Conservation (phyloP, 2,888 invertebrate species). For the Zaprionus bogoriensis region DNA sequence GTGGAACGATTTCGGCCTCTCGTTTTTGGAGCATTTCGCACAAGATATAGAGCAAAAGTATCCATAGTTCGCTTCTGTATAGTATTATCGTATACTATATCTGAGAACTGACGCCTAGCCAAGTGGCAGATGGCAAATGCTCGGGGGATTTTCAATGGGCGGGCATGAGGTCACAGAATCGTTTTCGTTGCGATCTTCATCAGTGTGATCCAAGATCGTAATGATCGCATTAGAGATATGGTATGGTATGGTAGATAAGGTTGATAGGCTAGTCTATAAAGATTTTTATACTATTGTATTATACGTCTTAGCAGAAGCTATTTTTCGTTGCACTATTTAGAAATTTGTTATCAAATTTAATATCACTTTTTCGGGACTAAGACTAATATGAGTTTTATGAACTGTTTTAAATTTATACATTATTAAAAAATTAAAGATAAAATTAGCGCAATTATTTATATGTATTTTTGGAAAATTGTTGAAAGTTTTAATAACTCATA, state of each 20-base stretch:
- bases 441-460: too few relatives aligned
- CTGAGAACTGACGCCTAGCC: constrained; percentile 3
- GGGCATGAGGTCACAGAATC: constrained; percentile 62
- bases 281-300: too few relatives aligned
- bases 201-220: neutral
- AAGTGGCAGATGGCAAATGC: constrained; percentile 54
- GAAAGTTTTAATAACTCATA: too few relatives aligned
- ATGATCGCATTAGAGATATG: neutral
- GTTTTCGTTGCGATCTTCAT: constrained; percentile 29
- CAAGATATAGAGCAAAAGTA: constrained; percentile 26
- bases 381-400: too few relatives aligned
- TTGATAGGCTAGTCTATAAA: neutral
- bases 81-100: neutral
- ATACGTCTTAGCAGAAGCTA: too few relatives aligned
- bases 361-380: too few relatives aligned
- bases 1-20: constrained; percentile 9
- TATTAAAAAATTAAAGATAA: too few relatives aligned
- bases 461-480: too few relatives aligned
- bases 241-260: neutral
- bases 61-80: neutral
- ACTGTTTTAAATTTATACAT: too few relatives aligned
- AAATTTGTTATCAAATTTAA: too few relatives aligned
- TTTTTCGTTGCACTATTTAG: too few relatives aligned
- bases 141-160: constrained; percentile 35
- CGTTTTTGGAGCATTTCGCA: constrained; percentile 9